These are phyloP conservation scores for Carabus problematicus DNA, from an alignment of 2,888 invertebrate species.

Conservation along the genomic window DNA sequence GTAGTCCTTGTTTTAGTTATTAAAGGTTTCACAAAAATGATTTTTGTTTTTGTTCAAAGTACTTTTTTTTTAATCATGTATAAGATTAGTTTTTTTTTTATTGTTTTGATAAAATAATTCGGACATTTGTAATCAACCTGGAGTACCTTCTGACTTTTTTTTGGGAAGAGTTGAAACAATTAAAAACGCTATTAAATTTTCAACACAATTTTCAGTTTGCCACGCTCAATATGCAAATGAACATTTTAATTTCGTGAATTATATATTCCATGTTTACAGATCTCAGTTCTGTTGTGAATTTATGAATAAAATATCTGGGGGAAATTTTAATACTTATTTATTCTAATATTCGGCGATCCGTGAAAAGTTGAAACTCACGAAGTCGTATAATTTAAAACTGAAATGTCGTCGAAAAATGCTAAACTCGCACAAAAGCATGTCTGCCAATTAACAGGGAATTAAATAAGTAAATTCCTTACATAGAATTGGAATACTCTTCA, in stretches of 20 bases:
- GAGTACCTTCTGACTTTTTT: background rate
- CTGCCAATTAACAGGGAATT: background rate
- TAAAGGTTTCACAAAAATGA: too few species aligned
- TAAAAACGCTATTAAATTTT: constrained; percentile 27
- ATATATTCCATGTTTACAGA: constrained; percentile 40
- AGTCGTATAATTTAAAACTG: background rate
- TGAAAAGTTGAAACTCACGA: too few species aligned
- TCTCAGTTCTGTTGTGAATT: constrained; percentile 30
- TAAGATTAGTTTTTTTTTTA: too few species aligned
- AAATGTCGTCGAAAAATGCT: background rate
- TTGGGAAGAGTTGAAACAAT: constrained; percentile 14
- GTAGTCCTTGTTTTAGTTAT: too few species aligned
- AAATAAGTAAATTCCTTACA: too few species aligned
- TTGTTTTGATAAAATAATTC: too few species aligned
- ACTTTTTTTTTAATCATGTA: too few species aligned
- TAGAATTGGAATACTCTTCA: too few species aligned
- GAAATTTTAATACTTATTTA: constrained; percentile 35
- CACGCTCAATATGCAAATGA: constrained; percentile 27
- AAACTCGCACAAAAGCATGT: background rate
- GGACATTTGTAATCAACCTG: constrained; percentile 5
- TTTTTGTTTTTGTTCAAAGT: too few species aligned
- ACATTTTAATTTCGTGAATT: constrained; percentile 33
- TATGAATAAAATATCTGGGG: constrained; percentile 40
- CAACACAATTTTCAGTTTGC: constrained; percentile 18
- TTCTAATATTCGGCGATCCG: constrained; percentile 17